Conservation (phyloP, 2,113 vertebrate species). For the Stigmatopora argus region DNA sequence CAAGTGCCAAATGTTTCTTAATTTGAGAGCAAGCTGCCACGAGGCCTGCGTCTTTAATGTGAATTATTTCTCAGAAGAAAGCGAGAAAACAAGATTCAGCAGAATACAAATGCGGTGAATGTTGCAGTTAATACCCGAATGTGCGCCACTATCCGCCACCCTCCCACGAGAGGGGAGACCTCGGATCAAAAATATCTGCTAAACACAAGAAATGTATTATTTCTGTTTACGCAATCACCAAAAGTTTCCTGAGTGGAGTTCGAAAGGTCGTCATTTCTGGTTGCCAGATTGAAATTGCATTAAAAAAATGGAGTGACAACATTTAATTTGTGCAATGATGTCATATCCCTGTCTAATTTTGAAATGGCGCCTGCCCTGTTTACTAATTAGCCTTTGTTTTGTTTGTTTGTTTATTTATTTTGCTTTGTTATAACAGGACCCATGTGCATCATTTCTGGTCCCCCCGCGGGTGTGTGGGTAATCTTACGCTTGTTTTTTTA, state of each 20-base stretch:
- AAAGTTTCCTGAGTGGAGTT: conserved; percentile 22
- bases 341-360: too few relatives aligned
- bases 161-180: conserved; percentile 13
- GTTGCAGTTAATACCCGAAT: conserved; percentile 18
- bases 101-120: conserved; percentile 28
- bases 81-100: conserved; percentile 18
- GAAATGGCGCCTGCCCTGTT: too few relatives aligned
- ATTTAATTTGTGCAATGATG: too few relatives aligned
- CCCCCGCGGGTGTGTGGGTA: too few relatives aligned
- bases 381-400: too few relatives aligned
- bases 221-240: conserved; percentile 19
- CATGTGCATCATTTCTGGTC: too few relatives aligned
- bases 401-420: too few relatives aligned
- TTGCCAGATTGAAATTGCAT: too few relatives aligned
- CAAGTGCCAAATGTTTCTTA: conserved; percentile 4
- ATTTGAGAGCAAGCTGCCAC: conserved; percentile 4
- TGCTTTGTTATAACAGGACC: too few relatives aligned
- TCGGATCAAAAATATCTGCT: conserved; percentile 43
- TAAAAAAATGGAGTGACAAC: too few relatives aligned
- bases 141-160: background rate
- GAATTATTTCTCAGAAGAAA: background rate
- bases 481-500: too few relatives aligned
- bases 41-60: background rate
- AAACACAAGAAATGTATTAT: conserved; percentile 35
- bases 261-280: conserved; percentile 12